Evolutionary conservation across 2,113 vertebrate species (phyloP), one percentile per base, ranked within the genome.

Genomic region (Bos taurus): DNA sequence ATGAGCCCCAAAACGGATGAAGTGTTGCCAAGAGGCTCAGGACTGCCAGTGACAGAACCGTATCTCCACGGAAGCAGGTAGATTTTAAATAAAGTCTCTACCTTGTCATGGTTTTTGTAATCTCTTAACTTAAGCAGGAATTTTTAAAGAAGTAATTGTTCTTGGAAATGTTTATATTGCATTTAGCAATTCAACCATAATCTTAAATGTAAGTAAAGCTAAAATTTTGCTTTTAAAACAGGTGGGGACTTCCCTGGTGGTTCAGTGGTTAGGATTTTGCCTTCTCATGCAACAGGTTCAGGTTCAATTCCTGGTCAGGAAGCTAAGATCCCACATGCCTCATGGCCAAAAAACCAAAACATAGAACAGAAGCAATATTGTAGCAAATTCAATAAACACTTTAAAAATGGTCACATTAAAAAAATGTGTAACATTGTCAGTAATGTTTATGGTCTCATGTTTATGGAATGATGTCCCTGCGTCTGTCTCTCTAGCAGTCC

Each of bases 1-100:
- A 17, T 0, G 25, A 36, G 88, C 16, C 36, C 36, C 5, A 3
- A 62, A 36, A 21, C 17, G 11, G 14, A 52, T 6, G 28, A 8
- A 60, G 12, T 1, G 81, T n/a, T 7, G 5, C 8, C 0, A 25
- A 60, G 94, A 30, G 28, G 15, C 46, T 1, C 1, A 8, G 67
- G 43, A 5, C 33, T 3, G 28, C 60, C 40, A 1, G 17, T 1
- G 19, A 30, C 33, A 15, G 43, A 40, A 21, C 2, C 6, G 0
- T 16, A 8, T 11, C 88, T 56, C 88, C 2, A 23, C 1, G 0
- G 62, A 84, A 30, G 6, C 74, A 9, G 1, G 28, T 2, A 3
- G 21, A 36, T 60, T 40, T 64, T 21, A 64, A 1, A 23, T 6
- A 23, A 54, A 11, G 4, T 25, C 43, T 16, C 57, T 46, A 1